A percentile compares a stretch with the other conserved stretches of the same genome.
Evolutionary conservation across 2,113 vertebrate species (phyloP).

Genomic region (Etia nguti): DNA sequence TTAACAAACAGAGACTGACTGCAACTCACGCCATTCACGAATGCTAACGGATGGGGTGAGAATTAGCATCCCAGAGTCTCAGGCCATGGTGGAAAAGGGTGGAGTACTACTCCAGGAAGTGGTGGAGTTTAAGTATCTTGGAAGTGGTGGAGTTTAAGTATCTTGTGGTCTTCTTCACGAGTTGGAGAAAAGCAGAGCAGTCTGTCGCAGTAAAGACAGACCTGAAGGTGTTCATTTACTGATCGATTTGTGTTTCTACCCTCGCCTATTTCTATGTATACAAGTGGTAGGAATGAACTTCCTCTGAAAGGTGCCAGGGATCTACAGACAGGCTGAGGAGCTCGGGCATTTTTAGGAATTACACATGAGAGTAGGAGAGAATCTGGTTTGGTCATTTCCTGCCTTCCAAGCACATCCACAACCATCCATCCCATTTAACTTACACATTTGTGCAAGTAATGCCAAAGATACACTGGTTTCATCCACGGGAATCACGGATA

Average conservation of each 20-base stretch:
- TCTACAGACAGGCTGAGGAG: background rate
- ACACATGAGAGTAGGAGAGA: background rate
- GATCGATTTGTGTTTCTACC: background rate
- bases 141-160: background rate
- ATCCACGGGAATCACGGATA: background rate
- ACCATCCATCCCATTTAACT: background rate
- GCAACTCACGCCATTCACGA: fast-evolving
- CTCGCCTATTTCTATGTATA: background rate
- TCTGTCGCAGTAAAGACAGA: background rate
- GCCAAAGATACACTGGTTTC: background rate
- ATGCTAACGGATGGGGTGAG: background rate
- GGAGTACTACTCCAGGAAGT: background rate
- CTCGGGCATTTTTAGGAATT: background rate
- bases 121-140: background rate
- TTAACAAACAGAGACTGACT: background rate
- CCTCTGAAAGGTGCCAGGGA: background rate
- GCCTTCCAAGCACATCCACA: background rate
- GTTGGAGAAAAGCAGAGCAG: background rate
- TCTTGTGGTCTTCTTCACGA: background rate
- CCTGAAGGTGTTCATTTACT: background rate
- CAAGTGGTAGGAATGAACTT: background rate
- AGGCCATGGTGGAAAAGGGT: background rate
- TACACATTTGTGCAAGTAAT: fast-evolving
- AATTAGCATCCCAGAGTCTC: background rate
- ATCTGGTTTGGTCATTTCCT: background rate